These are phyloP conservation scores for Unio pictorum DNA, from an alignment of 2,888 invertebrate species.

Conservation along the genomic window DNA sequence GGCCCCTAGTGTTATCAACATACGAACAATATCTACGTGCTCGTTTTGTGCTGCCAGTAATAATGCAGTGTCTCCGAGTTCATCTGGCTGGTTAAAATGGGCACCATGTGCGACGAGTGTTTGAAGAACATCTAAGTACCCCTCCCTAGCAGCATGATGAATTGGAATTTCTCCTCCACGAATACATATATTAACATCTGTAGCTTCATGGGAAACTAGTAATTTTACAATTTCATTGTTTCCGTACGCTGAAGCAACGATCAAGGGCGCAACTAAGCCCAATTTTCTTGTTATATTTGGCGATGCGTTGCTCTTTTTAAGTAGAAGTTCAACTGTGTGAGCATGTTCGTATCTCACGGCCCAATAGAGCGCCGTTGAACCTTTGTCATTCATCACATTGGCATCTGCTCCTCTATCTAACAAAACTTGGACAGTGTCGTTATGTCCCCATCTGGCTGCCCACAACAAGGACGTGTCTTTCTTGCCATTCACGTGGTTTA, in stretches of 20 bases:
- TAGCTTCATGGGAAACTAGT: conserved; percentile 49
- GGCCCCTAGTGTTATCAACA: conserved; percentile 52
- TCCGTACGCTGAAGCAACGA: conserved; percentile 67
- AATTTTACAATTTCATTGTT: conserved; percentile 46
- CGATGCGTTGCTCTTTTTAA: conserved; percentile 56
- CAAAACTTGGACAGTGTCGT: conserved; percentile 42
- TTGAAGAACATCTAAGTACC: conserved; percentile 58
- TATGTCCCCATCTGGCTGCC: conserved; percentile 65
- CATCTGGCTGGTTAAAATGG: conserved; percentile 62
- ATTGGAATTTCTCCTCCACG: conserved; percentile 66
- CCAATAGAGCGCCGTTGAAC: conserved; percentile 69
- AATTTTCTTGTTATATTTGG: conserved; percentile 60
- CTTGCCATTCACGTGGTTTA: conserved; percentile 58
- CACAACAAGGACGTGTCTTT: conserved; percentile 68
- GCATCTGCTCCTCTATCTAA: conserved; percentile 49
- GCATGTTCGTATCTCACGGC: conserved; percentile 64
- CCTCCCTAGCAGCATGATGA: conserved; percentile 70
- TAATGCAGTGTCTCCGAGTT: conserved; percentile 63
- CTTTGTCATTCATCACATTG: conserved; percentile 64
- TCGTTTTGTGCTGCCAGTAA: conserved; percentile 61
- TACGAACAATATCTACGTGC: conserved; percentile 47
- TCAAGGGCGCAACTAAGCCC: conserved; percentile 65
- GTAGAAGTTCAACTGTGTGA: conserved; percentile 53
- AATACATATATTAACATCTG: conserved; percentile 56
- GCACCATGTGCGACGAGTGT: conserved; percentile 61